Percentiles rank a stretch among this genome's conserved stretches.
Evolutionary conservation across 2,888 invertebrate species (phyloP).

Genomic region (Anarsia innoxiella): DNA sequence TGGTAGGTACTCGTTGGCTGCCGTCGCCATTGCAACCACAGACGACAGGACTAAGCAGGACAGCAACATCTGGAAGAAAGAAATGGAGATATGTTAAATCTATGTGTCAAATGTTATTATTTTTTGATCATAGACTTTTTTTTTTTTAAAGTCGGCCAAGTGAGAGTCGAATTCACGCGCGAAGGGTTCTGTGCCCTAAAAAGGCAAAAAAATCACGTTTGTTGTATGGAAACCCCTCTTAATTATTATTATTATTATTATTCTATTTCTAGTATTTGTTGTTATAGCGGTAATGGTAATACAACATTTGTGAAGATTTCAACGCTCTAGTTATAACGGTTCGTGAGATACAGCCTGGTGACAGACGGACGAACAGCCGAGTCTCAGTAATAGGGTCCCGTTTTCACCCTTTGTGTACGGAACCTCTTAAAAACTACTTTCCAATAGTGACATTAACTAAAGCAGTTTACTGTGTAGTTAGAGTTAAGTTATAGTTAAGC

Average conservation of each 20-base stretch:
- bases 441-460: background rate
- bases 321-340: too few species aligned
- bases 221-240: too few species aligned
- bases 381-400: too few species aligned
- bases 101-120: background rate
- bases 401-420: too few species aligned
- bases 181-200: background rate
- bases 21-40: constrained; percentile 70
- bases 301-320: too few species aligned
- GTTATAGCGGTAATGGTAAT: too few species aligned
- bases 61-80: constrained; percentile 65
- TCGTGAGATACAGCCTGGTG: too few species aligned
- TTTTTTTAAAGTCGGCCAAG: background rate
- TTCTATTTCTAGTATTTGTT: too few species aligned
- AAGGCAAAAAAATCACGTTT: background rate
- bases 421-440: too few species aligned
- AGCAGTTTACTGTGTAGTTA: background rate
- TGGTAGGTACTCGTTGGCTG: constrained; percentile 85
- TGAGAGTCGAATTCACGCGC: background rate
- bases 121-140: background rate
- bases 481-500: background rate
- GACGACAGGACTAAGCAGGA: constrained; percentile 59
- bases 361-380: too few species aligned
- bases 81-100: background rate
- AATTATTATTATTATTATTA: too few species aligned